phyloP scores from a whole-genome alignment of 2,113 vertebrate species.

The Nycticryphes semicollaris region DNA sequence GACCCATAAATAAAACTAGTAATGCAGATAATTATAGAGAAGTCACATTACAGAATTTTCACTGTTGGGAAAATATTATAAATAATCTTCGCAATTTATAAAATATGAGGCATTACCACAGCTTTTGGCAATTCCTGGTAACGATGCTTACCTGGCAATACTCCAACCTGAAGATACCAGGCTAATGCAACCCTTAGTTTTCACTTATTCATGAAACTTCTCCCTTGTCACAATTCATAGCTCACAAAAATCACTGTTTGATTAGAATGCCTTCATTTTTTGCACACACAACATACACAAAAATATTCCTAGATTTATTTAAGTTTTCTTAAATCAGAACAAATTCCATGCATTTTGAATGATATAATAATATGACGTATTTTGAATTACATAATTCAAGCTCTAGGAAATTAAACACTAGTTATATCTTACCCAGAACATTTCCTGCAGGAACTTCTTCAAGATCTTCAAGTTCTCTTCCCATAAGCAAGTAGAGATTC shows the following conservation, averaged over 20 bases:
- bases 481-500: slow-evolving; percentile 93
- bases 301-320: neutral
- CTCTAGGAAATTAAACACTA: neutral
- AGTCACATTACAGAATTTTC: neutral
- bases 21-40: neutral
- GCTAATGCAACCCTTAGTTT: neutral
- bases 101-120: neutral
- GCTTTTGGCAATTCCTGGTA: neutral
- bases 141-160: neutral
- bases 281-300: neutral
- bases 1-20: neutral
- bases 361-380: neutral
- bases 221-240: neutral
- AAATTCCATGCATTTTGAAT: neutral
- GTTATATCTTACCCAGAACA: slow-evolving; percentile 82
- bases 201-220: neutral
- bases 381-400: neutral
- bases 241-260: neutral
- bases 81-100: neutral
- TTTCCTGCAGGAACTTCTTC: slow-evolving; percentile 92
- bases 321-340: neutral
- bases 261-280: neutral
- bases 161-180: neutral
- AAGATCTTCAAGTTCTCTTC: slow-evolving; percentile 89
- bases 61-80: neutral